Evolutionary conservation across 2,797 vertebrate genomes (phyloP).

Genomic region (Eulemur mongoz): DNA sequence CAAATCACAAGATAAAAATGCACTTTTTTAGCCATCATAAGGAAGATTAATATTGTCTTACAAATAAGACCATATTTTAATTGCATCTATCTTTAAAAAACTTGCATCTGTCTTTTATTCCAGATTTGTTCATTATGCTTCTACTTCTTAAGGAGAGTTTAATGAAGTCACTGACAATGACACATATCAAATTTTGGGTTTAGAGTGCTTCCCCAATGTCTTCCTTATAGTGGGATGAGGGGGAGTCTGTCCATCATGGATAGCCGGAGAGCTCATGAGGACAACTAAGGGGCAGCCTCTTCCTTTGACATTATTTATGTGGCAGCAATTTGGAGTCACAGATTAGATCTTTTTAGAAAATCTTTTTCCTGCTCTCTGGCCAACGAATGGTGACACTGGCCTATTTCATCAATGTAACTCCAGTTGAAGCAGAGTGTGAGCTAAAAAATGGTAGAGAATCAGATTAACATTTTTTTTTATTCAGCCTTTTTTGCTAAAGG

Average conservation of each 20-base stretch:
- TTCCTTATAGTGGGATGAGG: background rate
- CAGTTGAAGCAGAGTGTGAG: background rate
- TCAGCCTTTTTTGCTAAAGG: constrained; percentile 16
- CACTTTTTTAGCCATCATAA: constrained; percentile 37
- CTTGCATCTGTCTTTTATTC: constrained; percentile 18
- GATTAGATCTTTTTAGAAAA: constrained; percentile 65
- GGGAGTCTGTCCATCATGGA: background rate
- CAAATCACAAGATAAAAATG: background rate
- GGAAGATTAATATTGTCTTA: background rate
- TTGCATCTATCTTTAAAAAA: background rate
- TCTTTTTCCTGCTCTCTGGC: constrained; percentile 41
- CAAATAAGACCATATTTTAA: background rate
- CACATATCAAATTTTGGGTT: background rate
- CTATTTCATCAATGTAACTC: constrained; percentile 42
- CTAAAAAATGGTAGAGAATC: constrained; percentile 20
- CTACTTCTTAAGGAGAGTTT: constrained; percentile 45
- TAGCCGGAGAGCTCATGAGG: background rate
- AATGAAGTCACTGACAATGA: background rate
- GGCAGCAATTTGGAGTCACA: constrained; percentile 54
- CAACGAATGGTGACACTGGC: constrained; percentile 20
- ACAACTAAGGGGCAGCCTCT: background rate
- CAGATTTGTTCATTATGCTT: constrained; percentile 12
- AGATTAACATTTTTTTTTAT: constrained; percentile 33
- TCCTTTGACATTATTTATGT: constrained; percentile 49
- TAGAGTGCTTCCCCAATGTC: background rate